Base-by-base conservation (phyloP, 2,113 vertebrate genomes). In the Anarhynchus alexandrinus region DNA sequence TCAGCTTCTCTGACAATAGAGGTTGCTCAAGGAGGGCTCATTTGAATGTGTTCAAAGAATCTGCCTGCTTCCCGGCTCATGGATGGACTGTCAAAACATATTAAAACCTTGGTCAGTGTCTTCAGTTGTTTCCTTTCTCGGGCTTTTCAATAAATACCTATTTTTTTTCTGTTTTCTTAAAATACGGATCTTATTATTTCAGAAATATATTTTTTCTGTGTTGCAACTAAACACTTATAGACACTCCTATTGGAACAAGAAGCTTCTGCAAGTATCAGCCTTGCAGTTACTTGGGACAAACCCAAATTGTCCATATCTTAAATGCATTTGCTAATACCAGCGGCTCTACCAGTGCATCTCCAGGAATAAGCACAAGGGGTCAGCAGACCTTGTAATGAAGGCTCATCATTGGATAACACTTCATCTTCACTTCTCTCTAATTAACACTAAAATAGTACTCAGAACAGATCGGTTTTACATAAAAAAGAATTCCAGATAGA, bases 401-500 rank as follows among this genome's bases (percentile, higher is more conserved):
- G n/a, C 45, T 94, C 58, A 32, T 79, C 27, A 5, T 29, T 95
- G 79, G 54, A 19, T 94, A 90, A 16, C 85, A 64, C 85, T 95
- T 93, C 55, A 73, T 84, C 78, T 74, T 78, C 9, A 5, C 92
- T 86, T 83, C 54, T 66, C 62, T 92, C 57, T 94, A 97, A 95
- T 97, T 97, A 96, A 80, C 81, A 88, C 80, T 77, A 49, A 84
- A 93, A 85, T 21, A 81, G 73, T n/a, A 42, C 90, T 90, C 78
- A 80, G 83, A 95, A 62, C 69, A 82, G 72, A 81, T 38, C 5
- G 0, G 57, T 87, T 93, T 90, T 86, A 77, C 90, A 94, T 93
- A 71, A 93, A 95, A 90, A 92, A 71, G 89, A 87, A 84, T 92
- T 57, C 67, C 88, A 88, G 85, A 94, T 91, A 82, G 94, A 96